Base-by-base conservation (phyloP, 2,797 vertebrate species). In the Iguana delicatissima region DNA sequence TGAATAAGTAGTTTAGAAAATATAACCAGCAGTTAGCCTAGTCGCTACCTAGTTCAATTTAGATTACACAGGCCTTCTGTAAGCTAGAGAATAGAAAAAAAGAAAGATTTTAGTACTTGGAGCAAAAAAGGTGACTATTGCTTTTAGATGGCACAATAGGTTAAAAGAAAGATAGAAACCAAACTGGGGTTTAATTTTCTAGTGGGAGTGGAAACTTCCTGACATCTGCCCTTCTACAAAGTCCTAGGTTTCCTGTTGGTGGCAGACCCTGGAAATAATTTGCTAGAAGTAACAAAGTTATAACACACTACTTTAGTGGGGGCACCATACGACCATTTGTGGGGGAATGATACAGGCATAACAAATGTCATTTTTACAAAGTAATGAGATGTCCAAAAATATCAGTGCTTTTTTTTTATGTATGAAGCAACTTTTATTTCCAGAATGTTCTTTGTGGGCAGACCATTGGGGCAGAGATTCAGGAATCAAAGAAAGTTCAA, bases 1-100 rank as follows among this genome's bases (percentile, higher is more conserved):
- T 42, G 80, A 90, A 73, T 72, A 38, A 57, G 26, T 64, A n/a
- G 42, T 35, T 73, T 73, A 59, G 64, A 82, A 81, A 86, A 81
- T 59, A 64, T 55, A 86, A 81, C 22, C 13, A 50, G 13, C 14
- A 64, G 22, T 76, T 83, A 76, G 42, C 42, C 67, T 46, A 24
- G 12, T 50, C 38, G 2, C 50, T 73, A n/a, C 59, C 32, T 32
- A 52, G 38, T 32, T 35, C 42, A 73, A 42, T 87, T 82, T n/a
- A 64, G 69, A 62, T 50, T 9, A 32, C 57, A 76, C 67, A 38
- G 32, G 52, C 35, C 32, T 80, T 57, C n/a, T n/a, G 64, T 64
- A 52, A 64, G 16, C 29, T 81, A n/a, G 26, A 86, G 64, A 90
- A 59, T 14, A 86, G 18, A 69, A 79, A 22, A 90, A 24, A 29